Evolutionary conservation across 1,140 invertebrate genomes (phyloP), one percentile per base, ranked within the genome.

Genomic region (Trypoxylus dichotomus): DNA sequence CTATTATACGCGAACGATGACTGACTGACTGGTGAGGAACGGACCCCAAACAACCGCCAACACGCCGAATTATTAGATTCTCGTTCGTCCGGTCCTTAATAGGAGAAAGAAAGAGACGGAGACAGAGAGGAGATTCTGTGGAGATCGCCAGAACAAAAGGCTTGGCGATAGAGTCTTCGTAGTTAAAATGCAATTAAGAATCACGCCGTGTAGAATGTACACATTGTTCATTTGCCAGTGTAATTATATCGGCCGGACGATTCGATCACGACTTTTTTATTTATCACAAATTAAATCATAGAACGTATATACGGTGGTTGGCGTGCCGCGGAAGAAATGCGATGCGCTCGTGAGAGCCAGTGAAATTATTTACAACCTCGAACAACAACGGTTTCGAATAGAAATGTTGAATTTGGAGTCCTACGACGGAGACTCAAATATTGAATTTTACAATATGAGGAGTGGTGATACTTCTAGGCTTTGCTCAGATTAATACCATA

Each of bases 171-270:
- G 47, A 54, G 47, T 54, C 47, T 54, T 54, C 47, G 47, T 54
- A 54, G 47, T 54, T 54, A 54, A 54, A 54, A 54, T 54, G 47
- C 47, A 54, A 54, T 54, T 54, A 54, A 54, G 15, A 54, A 54
- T 54, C 47, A 19, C 47, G 47, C 19, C 47, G 47, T n/a, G 19
- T 54, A 54, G 13, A 19, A 19, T 54, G 19, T 54, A 54, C 19
- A 54, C 47, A 19, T 54, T 54, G 15, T 54, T 54, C 47, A 54
- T 54, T 54, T 54, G 47, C 47, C 19, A 54, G 47, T 54, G 19
- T 54, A 54, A 54, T 54, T 54, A 54, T 54, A 54, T 15, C 47
- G 47, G 19, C 15, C 47, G 19, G 47, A 19, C 15, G 47, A 54
- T 54, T 54, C 13, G 47, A 19, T 54, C 47, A 54, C 47, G 47